These are phyloP conservation scores for Aurelia aurita complex sp. Pacific DNA, from an alignment of 30 jellyfish, hydroid and myxozoan genomes.

Conservation along the genomic window DNA sequence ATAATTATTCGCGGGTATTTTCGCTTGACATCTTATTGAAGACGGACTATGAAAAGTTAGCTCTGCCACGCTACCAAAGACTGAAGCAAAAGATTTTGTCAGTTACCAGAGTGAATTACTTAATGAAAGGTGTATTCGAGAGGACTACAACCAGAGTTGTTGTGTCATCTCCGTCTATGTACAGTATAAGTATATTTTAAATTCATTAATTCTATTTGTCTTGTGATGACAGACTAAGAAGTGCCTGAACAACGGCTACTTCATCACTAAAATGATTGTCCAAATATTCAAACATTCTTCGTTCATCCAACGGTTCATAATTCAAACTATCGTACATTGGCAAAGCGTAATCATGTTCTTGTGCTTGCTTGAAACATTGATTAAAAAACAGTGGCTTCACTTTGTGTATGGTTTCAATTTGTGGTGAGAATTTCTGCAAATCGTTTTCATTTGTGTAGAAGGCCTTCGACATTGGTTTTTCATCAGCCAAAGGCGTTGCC, in stretches of 20 bases:
- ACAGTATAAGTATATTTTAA: too few relatives aligned
- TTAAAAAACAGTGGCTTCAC: neutral
- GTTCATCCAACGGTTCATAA: conserved; percentile 62
- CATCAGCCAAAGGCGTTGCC: conserved; percentile 28
- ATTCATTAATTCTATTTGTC: neutral
- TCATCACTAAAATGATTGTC: conserved; percentile 79
- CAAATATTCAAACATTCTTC: conserved; percentile 61
- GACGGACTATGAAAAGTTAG: too few relatives aligned
- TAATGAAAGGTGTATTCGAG: too few relatives aligned
- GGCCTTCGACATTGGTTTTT: neutral
- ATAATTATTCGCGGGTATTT: too few relatives aligned
- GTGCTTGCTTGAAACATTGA: conserved; percentile 17
- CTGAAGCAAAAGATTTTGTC: too few relatives aligned
- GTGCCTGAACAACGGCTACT: conserved; percentile 76
- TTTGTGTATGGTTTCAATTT: neutral
- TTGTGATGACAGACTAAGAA: conserved; percentile 67
- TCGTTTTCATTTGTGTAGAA: neutral
- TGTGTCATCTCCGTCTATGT: too few relatives aligned
- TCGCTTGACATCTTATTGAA: too few relatives aligned
- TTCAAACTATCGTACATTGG: conserved; percentile 32
- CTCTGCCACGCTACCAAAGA: too few relatives aligned
- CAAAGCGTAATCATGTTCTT: conserved; percentile 94
- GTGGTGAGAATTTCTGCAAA: neutral
- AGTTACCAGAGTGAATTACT: too few relatives aligned
- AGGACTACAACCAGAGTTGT: too few relatives aligned